Conservation (phyloP, 2,888 invertebrate species). For the Heliothis peltigera region DNA sequence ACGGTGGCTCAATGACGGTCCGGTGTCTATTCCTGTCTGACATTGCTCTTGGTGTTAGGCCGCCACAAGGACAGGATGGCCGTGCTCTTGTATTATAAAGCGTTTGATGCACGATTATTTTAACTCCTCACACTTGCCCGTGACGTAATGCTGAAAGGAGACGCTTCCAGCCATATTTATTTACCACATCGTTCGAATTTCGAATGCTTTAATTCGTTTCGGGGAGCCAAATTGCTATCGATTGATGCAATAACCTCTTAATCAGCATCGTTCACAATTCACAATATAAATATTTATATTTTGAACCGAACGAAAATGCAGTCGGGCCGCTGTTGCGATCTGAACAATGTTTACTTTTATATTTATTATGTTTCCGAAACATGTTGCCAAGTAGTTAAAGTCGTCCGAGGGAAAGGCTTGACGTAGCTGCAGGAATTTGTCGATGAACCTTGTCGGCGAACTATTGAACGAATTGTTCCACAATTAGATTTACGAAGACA, state of each 20-base stretch:
- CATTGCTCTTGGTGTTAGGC: slow-evolving; percentile 82
- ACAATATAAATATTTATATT: slow-evolving; percentile 48
- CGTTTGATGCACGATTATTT: slow-evolving; percentile 34
- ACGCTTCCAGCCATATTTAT: slow-evolving; percentile 21
- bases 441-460: slow-evolving; percentile 15
- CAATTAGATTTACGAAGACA: slow-evolving; percentile 28
- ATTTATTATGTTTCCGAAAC: slow-evolving; percentile 34
- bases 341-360: slow-evolving; percentile 40
- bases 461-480: slow-evolving; percentile 6
- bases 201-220: slow-evolving; percentile 9
- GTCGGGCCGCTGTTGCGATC: slow-evolving; percentile 24
- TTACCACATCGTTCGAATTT: slow-evolving; percentile 9
- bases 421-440: slow-evolving; percentile 23
- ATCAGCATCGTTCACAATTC: slow-evolving; percentile 32
- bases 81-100: slow-evolving; percentile 55
- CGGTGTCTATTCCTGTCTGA: slow-evolving; percentile 82
- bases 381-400: slow-evolving; percentile 45
- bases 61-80: slow-evolving; percentile 69
- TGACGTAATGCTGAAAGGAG: slow-evolving; percentile 14
- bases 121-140: slow-evolving; percentile 3
- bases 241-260: slow-evolving; percentile 19
- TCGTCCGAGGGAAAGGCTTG: slow-evolving; percentile 29
- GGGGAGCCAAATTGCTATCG: slow-evolving; percentile 16
- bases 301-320: slow-evolving; percentile 25
- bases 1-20: slow-evolving; percentile 76